Evolutionary conservation across 1,140 invertebrate genomes (phyloP).

Genomic region (Drosophila takahashii): DNA sequence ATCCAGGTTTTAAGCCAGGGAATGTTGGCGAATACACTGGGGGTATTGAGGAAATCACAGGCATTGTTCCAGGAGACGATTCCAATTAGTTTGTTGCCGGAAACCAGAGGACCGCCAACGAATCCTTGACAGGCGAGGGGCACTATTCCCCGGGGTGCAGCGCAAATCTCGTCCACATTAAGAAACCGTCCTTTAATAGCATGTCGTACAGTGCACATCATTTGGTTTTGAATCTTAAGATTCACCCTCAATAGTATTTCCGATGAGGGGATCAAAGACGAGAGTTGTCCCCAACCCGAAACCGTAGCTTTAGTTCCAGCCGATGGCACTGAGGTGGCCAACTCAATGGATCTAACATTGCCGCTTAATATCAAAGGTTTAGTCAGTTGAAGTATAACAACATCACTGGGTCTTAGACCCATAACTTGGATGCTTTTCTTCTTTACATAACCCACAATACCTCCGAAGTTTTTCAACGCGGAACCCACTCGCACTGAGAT

Average conservation of each 20-base stretch:
- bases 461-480: not conserved
- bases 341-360: not conserved
- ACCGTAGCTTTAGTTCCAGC: not conserved
- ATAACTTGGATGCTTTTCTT: not conserved
- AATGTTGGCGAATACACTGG: constrained; percentile 31
- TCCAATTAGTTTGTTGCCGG: constrained; percentile 25
- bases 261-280: not conserved
- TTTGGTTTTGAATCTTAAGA: not conserved
- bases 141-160: not conserved
- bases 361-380: not conserved
- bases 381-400: constrained; percentile 15
- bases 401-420: constrained; percentile 2
- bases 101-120: constrained; percentile 24
- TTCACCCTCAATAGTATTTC: not conserved
- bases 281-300: constrained; percentile 29
- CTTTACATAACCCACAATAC: not conserved
- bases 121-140: constrained; percentile 6
- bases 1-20: constrained; percentile 21
- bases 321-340: not conserved
- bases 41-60: constrained; percentile 13
- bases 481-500: constrained; percentile 17
- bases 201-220: not conserved
- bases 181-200: not conserved
- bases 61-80: constrained; percentile 18
- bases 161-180: constrained; percentile 11